phyloP scores from a whole-genome alignment of 2,113 vertebrate genomes.

The Pardalotus punctatus region DNA sequence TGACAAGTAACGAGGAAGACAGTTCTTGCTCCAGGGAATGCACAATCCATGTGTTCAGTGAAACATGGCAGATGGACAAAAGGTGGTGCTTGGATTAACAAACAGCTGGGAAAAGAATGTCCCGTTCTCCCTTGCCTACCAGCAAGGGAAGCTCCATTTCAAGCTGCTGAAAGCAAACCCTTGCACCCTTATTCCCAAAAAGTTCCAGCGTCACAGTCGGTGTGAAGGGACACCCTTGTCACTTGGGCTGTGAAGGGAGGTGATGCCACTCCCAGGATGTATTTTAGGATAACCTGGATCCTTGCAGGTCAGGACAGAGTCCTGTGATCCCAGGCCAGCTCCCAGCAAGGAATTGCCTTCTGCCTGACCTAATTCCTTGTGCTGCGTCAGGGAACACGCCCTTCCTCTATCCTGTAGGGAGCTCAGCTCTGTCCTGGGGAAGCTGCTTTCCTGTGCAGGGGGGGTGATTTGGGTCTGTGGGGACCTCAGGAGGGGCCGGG shows the following conservation, averaged over 20 bases:
- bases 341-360: not conserved
- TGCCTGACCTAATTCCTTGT: not conserved
- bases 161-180: not conserved
- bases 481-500: not conserved
- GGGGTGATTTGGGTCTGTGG: fast-evolving
- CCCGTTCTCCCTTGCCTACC: not conserved
- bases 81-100: constrained; percentile 34
- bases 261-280: not conserved
- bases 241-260: not conserved
- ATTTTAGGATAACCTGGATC: not conserved
- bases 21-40: constrained; percentile 50
- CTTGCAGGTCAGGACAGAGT: not conserved
- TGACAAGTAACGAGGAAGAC: constrained; percentile 38
- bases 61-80: constrained; percentile 54
- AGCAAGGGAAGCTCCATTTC: not conserved
- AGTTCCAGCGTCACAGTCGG: not conserved
- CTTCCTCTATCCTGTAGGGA: not conserved
- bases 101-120: not conserved
- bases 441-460: not conserved
- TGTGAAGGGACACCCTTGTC: not conserved
- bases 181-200: not conserved
- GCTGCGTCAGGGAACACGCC: not conserved
- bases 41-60: constrained; percentile 48
- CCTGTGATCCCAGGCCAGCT: not conserved
- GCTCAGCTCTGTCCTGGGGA: not conserved